phyloP scores from a whole-genome alignment of 2,797 vertebrate species.

The Oreochromis mossambicus region DNA sequence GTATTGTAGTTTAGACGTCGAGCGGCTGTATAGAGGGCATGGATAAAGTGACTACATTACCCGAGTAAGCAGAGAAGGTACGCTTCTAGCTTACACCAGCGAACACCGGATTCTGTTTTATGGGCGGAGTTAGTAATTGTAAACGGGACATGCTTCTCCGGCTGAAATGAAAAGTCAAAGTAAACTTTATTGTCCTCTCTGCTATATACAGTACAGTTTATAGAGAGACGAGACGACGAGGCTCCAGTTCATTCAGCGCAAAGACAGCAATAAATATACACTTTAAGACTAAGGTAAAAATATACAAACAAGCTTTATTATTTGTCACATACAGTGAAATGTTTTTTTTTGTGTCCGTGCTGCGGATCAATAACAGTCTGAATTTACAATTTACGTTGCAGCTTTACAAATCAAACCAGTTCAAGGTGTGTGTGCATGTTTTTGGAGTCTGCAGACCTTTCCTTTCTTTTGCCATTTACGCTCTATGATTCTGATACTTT shows the following conservation, averaged over 20 bases:
- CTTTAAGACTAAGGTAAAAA: neutral
- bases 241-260: neutral
- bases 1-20: constrained; percentile 40
- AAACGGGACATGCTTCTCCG: fast-evolving
- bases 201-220: neutral
- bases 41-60: constrained; percentile 52
- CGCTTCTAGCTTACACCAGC: fast-evolving
- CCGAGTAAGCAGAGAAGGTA: neutral
- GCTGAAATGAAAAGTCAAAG: neutral
- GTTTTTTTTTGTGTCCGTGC: no score
- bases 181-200: neutral
- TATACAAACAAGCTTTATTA: no score
- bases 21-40: fast-evolving
- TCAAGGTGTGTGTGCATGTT: neutral
- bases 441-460: neutral
- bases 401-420: neutral
- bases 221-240: neutral
- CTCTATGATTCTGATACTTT: neutral
- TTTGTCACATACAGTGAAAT: no score
- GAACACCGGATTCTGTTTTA: neutral
- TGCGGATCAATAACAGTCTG: neutral
- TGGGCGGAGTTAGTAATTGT: neutral
- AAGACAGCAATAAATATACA: neutral
- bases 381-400: neutral
- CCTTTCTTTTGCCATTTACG: fast-evolving